A percentile compares a stretch with the other conserved stretches of the same genome.
Conservation (phyloP, 1,140 invertebrate genomes). For the Lutraria rhynchaena region DNA sequence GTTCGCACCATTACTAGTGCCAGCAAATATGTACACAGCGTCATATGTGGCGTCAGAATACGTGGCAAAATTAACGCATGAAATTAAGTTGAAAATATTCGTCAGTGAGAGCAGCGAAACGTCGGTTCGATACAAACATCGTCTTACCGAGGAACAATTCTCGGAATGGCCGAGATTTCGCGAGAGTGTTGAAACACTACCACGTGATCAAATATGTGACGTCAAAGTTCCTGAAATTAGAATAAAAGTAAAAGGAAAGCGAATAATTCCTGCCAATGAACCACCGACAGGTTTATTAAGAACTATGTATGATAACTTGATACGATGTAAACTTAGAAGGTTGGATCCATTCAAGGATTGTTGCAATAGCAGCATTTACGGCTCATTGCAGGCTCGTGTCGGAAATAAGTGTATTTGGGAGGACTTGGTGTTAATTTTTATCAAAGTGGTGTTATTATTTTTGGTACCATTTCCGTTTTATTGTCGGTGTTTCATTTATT, state of each 20-base stretch:
- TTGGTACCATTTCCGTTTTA: slow-evolving; percentile 78
- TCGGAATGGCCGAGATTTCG: slow-evolving; percentile 72
- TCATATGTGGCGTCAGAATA: slow-evolving; percentile 77
- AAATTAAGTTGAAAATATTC: slow-evolving; percentile 76
- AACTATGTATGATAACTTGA: slow-evolving; percentile 76
- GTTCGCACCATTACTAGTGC: slow-evolving; percentile 76
- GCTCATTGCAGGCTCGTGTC: slow-evolving; percentile 71
- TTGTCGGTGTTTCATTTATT: slow-evolving; percentile 76
- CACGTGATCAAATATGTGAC: slow-evolving; percentile 72
- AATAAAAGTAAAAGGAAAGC: slow-evolving; percentile 78
- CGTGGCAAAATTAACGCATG: slow-evolving; percentile 74
- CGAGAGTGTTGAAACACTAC: slow-evolving; percentile 66
- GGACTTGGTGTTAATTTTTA: slow-evolving; percentile 66
- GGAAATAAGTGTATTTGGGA: slow-evolving; percentile 75
- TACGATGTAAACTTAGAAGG: slow-evolving; percentile 77
- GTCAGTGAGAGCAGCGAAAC: slow-evolving; percentile 68
- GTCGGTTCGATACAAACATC: slow-evolving; percentile 70
- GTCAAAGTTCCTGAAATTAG: slow-evolving; percentile 72
- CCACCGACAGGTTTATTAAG: slow-evolving; percentile 76
- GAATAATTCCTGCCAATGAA: slow-evolving; percentile 77
- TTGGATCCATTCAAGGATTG: slow-evolving; percentile 75
- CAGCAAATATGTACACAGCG: slow-evolving; percentile 74
- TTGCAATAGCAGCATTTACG: slow-evolving; percentile 76
- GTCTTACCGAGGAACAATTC: slow-evolving; percentile 72
- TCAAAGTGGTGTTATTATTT: slow-evolving; percentile 72